Evolutionary conservation across 2,888 invertebrate genomes (phyloP).

Genomic region (Euphydryas editha): DNA sequence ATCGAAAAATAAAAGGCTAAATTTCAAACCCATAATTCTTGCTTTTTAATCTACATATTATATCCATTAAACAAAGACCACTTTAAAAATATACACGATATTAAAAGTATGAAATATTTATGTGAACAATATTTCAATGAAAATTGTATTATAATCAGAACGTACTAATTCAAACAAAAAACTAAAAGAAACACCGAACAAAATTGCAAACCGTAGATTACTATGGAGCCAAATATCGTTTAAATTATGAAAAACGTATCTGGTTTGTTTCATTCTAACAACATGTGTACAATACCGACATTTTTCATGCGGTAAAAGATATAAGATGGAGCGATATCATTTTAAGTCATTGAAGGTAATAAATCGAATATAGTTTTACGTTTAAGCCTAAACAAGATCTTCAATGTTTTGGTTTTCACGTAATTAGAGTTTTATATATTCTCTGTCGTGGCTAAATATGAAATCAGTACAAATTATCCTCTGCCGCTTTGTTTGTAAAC

Average conservation of each 20-base stretch:
- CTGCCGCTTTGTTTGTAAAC: no score
- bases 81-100: no score
- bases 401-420: background rate
- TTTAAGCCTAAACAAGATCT: background rate
- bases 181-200: conserved; percentile 39
- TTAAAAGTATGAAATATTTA: no score
- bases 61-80: no score
- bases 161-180: conserved; percentile 47
- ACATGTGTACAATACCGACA: conserved; percentile 64
- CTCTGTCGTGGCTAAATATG: no score
- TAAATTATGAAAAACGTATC: conserved; percentile 71
- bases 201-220: conserved; percentile 42
- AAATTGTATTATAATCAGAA: background rate
- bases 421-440: background rate
- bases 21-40: no score
- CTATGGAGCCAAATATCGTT: conserved; percentile 57
- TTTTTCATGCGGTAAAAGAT: conserved; percentile 49
- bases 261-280: conserved; percentile 65
- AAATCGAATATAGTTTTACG: conserved; percentile 4
- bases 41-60: no score
- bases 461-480: no score
- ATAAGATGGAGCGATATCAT: conserved; percentile 41
- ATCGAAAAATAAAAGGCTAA: no score
- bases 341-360: conserved; percentile 6
- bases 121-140: background rate